Base-by-base conservation (phyloP, 2,888 invertebrate genomes). In the Brachycybe producta region DNA sequence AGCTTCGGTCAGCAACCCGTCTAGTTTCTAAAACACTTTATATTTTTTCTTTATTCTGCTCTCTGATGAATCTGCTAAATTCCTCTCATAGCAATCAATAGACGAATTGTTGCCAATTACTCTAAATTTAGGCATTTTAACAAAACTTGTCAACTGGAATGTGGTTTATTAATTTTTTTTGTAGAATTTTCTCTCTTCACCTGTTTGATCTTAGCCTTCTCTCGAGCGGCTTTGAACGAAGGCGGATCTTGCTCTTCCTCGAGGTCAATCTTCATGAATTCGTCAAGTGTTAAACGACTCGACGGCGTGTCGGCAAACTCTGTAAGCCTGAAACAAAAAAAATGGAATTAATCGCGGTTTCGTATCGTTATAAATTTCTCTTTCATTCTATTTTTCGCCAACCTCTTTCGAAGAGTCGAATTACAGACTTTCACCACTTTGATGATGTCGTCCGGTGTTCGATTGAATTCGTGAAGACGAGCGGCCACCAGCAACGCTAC, bases 261-360 rank as follows among this genome's bases (percentile, higher is more conserved):
- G 58, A 98, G 70, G 65, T 98, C 95, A 1, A 97, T 87, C 0
- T 83, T 84, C 80, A 92, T 85, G 65, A 98, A 98, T 71, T 98
- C 95, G 59, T 97, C 94, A 24, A 95, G 72, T 0, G 97, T 95
- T 47, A 98, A 71, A 7, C 84, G 81, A 62, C 94, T 90, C 11
- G 94, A 91, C 0, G 97, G 92, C 0, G 98, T 98, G 59, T 91
- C 90, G 0, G 91, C 90, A 67, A 98, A 98, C 70, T 98, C 98
- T 26, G 84, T 76, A 34, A 98, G 72, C 52, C 86, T 77, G 52
- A 13, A 13, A 11, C 7, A 7, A 38, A 11, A 38, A n/a, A n/a
- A n/a, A n/a, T n/a, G n/a, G n/a, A n/a, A n/a, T 8, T 13, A 8
- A 30, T 30, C 13, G 13, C 32, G 13, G 13, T 30, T 30, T 30